These are phyloP conservation scores for Neomicropteryx cornuta DNA, from an alignment of 1,140 invertebrate genomes.

Conservation along the genomic window DNA sequence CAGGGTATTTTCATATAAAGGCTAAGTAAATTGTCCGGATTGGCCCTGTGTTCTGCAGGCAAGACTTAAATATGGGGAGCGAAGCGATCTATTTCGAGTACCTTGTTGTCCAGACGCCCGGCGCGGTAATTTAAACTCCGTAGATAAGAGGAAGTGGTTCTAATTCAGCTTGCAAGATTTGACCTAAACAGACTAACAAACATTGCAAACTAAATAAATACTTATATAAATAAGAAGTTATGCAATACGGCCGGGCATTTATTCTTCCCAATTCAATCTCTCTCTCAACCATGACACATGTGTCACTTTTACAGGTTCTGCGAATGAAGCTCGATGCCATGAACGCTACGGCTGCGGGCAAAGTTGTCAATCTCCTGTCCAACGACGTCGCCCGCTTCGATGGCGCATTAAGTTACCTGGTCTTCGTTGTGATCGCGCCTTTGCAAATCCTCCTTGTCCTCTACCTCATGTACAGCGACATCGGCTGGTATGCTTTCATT, in stretches of 20 bases:
- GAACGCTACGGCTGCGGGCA: constrained; percentile 64
- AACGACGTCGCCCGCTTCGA: constrained; percentile 69
- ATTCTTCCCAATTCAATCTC: constrained; percentile 8
- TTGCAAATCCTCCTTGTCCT: constrained; percentile 54
- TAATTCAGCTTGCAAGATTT: too few species aligned
- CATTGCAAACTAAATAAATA: too few species aligned
- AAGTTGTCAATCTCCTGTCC: constrained; percentile 76
- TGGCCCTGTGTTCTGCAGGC: too few species aligned
- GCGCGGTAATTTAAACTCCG: too few species aligned
- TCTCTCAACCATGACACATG: constrained; percentile 1
- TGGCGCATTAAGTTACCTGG: constrained; percentile 47
- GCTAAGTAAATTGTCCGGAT: not conserved
- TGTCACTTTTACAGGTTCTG: constrained; percentile 38
- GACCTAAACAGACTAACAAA: too few species aligned
- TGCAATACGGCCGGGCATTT: not conserved
- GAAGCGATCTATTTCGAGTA: too few species aligned
- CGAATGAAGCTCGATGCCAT: constrained; percentile 56
- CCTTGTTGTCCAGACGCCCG: not conserved
- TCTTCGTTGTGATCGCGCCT: constrained; percentile 60
- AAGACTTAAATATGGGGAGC: too few species aligned
- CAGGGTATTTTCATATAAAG: constrained; percentile 5
- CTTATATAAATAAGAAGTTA: not conserved
- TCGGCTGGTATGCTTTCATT: constrained; percentile 57
- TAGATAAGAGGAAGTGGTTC: too few species aligned
- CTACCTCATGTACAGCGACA: constrained; percentile 60